Conservation (phyloP, 2,888 invertebrate genomes). For the Lobophora halterata region DNA sequence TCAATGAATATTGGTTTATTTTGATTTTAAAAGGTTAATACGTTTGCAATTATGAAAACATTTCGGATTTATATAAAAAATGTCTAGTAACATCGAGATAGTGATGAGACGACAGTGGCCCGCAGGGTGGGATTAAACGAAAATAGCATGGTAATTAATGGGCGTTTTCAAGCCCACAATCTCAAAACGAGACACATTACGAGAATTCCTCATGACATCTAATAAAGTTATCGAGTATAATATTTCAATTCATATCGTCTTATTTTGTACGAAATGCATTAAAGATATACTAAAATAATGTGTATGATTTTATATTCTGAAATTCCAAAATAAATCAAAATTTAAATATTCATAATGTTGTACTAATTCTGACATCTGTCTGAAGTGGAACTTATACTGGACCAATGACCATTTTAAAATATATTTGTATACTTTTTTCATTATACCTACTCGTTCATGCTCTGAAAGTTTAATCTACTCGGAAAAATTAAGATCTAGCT, state of each 20-base stretch:
- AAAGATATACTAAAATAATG: constrained; percentile 11
- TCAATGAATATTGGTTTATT: too few relatives aligned
- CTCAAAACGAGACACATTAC: constrained; percentile 58
- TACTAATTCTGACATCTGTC: too few relatives aligned
- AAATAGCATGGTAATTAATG: constrained; percentile 74
- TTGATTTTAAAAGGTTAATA: too few relatives aligned
- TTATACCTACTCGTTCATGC: too few relatives aligned
- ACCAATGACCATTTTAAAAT: too few relatives aligned
- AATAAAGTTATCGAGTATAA: constrained; percentile 41
- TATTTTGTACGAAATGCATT: constrained; percentile 23
- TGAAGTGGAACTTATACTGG: too few relatives aligned
- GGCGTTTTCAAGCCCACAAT: constrained; percentile 62
- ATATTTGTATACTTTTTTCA: too few relatives aligned
- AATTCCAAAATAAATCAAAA: too few relatives aligned
- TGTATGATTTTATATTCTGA: too few relatives aligned
- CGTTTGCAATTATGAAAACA: constrained; percentile 15
- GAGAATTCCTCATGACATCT: constrained; percentile 50
- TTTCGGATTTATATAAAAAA: constrained; percentile 38
- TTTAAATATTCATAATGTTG: too few relatives aligned
- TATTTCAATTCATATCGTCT: constrained; percentile 29
- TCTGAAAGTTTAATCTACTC: too few relatives aligned
- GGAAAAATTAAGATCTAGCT: too few relatives aligned
- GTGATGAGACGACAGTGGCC: constrained; percentile 60
- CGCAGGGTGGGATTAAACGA: constrained; percentile 69
- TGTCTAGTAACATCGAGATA: constrained; percentile 45